Base-by-base conservation (phyloP, 2,113 vertebrate genomes). In the Lasiurus borealis region DNA sequence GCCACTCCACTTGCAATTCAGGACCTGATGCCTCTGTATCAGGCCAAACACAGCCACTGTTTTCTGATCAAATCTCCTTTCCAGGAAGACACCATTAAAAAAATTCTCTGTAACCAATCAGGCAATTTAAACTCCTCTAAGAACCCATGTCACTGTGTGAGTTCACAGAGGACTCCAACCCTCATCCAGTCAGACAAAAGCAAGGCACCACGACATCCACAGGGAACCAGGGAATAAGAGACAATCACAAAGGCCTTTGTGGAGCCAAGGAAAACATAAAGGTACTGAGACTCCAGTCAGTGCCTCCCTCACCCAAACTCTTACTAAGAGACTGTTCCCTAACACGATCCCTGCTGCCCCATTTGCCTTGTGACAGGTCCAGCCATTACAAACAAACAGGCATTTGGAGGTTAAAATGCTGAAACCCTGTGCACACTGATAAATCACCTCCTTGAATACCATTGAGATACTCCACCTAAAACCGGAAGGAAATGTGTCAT, bases 11-110 rank as follows among this genome's bases (percentile, higher is more conserved):
- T 90, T 85, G 86, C 72, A 85, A 27, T 88, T 87, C 25, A 80
- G 82, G 71, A 82, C 27, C 72, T 3, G 52, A 76, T n/a, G 8
- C 62, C 52, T 54, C 69, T 46, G 19, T 66, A 75, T 80, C 16
- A 34, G 36, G 46, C 19, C 85, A 57, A 90, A 94, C 40, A 34
- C 59, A 88, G 46, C 59, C 68, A 27, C 89, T 34, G 69, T 72
- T 90, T 95, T 88, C 85, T 93, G 82, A 88, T 92, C 52, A 48
- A 91, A 93, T 94, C 86, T 95, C 89, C 48, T 88, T 94, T 48
- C 80, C 85, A 14, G 69, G 48, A 83, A 77, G 52, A 95, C 13
- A 91, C 27, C 13, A 31, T 64, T 92, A 25, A 54, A 87, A 87
- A 94, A 80, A 29, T 86, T 84, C 46, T 84, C 91, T 57, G 66